A percentile compares a stretch with the other conserved stretches of the same genome.
phyloP scores from a whole-genome alignment of 1,140 invertebrate genomes.

The Cherax quadricarinatus region DNA sequence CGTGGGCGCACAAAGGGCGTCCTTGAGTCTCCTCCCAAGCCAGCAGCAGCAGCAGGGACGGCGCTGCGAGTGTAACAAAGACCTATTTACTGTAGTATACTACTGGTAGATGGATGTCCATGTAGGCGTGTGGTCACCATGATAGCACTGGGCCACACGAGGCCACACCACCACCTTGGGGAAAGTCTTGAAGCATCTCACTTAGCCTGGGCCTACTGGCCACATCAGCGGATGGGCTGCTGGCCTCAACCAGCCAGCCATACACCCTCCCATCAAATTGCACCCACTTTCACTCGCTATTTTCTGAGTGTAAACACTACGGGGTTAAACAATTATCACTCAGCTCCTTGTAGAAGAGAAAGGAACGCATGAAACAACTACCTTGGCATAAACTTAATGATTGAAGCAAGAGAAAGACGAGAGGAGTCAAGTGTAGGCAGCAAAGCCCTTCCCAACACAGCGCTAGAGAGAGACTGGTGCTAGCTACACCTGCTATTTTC shows the following conservation, averaged over 20 bases:
- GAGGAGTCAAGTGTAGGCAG: slow-evolving; percentile 27
- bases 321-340: neutral
- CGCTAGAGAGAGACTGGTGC: slow-evolving; percentile 40
- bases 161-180: neutral
- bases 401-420: slow-evolving; percentile 33
- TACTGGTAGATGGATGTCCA: neutral
- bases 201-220: slow-evolving; percentile 35
- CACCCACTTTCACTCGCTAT: slow-evolving; percentile 49
- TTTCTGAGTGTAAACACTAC: slow-evolving; percentile 10
- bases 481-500: slow-evolving; percentile 53
- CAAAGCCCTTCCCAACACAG: slow-evolving; percentile 6
- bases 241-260: slow-evolving; percentile 34
- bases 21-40: slow-evolving; percentile 51
- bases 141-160: neutral
- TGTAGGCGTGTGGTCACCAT: neutral
- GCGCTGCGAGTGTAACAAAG: slow-evolving; percentile 11
- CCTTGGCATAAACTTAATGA: slow-evolving; percentile 17
- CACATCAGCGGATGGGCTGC: slow-evolving; percentile 22
- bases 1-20: slow-evolving; percentile 49
- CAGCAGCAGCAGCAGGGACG: slow-evolving; percentile 32
- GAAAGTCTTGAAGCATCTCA: neutral
- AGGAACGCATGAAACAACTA: slow-evolving; percentile 23
- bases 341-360: neutral
- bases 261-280: slow-evolving; percentile 50
- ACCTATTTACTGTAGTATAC: neutral